Evolutionary conservation across 2,113 vertebrate species (phyloP).

Genomic region (Austrofundulus limnaeus): DNA sequence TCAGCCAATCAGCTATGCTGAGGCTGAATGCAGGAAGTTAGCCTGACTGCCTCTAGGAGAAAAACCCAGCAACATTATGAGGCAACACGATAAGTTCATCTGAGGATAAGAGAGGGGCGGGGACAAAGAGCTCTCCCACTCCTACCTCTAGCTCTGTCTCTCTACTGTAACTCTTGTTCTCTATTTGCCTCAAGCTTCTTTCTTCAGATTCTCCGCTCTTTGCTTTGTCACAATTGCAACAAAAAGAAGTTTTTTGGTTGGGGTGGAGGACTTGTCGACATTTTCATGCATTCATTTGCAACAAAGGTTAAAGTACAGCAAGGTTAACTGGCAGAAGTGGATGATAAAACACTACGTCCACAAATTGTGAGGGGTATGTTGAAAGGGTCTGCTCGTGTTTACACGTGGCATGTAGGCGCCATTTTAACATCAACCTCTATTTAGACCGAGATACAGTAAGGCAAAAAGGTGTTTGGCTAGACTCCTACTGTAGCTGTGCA

Average conservation of each 20-base stretch:
- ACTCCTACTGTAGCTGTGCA: constrained; percentile 1
- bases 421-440: constrained; percentile 64
- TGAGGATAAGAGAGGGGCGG: constrained; percentile 79
- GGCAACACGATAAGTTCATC: constrained; percentile 83
- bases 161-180: constrained; percentile 62
- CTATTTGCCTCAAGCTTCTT: constrained; percentile 46
- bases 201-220: constrained; percentile 36
- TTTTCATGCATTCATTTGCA: constrained; percentile 5
- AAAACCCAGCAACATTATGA: constrained; percentile 75
- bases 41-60: constrained; percentile 71
- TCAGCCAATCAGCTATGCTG: constrained; percentile 72
- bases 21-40: constrained; percentile 76
- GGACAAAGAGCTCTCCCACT: constrained; percentile 60
- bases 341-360: constrained; percentile 24
- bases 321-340: constrained; percentile 8
- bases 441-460: constrained; percentile 38
- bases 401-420: constrained; percentile 74
- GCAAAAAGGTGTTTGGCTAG: constrained; percentile 2
- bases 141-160: constrained; percentile 66
- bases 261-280: neutral
- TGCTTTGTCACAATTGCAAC: constrained; percentile 8
- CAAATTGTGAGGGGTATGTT: constrained; percentile 49
- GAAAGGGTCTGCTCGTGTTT: constrained; percentile 58
- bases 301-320: neutral
- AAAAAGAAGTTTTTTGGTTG: neutral